Percentiles rank a stretch among this genome's conserved stretches.
Evolutionary conservation across 2,113 vertebrate species (phyloP).

Genomic region (Naja naja): DNA sequence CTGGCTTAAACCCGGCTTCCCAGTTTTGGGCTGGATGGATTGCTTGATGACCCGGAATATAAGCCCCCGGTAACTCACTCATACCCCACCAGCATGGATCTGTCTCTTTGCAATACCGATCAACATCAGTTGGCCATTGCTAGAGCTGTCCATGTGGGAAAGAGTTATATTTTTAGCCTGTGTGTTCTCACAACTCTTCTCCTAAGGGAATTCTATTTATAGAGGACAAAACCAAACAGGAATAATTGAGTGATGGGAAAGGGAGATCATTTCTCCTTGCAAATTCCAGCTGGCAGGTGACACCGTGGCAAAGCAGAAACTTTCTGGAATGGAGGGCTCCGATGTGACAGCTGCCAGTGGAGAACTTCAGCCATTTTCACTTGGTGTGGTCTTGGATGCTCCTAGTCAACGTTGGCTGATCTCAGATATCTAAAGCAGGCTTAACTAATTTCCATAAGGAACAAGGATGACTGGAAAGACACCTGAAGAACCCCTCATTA

Average conservation of each 20-base stretch:
- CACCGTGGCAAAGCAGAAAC: no score
- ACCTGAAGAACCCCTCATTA: no score
- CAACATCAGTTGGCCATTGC: not conserved
- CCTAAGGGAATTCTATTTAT: conserved; percentile 49
- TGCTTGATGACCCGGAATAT: not conserved
- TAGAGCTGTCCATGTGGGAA: conserved; percentile 5
- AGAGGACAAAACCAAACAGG: conserved; percentile 39
- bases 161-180: conserved; percentile 50
- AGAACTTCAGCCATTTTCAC: not conserved
- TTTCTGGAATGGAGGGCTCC: not conserved
- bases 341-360: not conserved
- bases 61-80: no score
- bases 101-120: accelerated
- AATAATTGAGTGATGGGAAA: not conserved
- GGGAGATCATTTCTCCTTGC: not conserved
- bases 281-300: not conserved
- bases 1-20: not conserved
- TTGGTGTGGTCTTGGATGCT: not conserved
- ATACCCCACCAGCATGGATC: not conserved
- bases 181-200: conserved; percentile 43
- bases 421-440: not conserved
- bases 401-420: not conserved
- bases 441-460: not conserved
- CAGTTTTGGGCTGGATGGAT: not conserved
- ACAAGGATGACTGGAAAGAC: no score